Base-by-base conservation (phyloP, 1,140 invertebrate species). In the Vollenhovia emeryi region DNA sequence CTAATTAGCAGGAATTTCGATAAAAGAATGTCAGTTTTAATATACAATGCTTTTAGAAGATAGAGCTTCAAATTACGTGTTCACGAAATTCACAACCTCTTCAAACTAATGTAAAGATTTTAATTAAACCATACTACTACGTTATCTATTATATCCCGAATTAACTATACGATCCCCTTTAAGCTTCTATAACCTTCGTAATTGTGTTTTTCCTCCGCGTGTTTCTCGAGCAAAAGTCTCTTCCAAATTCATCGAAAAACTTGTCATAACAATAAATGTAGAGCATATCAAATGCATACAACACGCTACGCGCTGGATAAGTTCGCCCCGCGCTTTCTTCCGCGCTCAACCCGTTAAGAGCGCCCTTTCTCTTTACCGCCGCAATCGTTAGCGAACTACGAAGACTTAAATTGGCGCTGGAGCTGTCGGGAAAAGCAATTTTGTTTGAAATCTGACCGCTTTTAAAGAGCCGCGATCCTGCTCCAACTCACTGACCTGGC, bases 401-500 rank as follows among this genome's bases (percentile, higher is more conserved):
- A 52, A 52, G 66, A 83, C 55, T 83, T 57, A 74, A 59, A 83
- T 83, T 74, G 66, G 24, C 52, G 52, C 33, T 15, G 15, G 76
- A 27, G 36, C 45, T 69, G 40, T 73, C 66, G 59, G 55, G 43
- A 60, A 64, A 84, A 45, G 80, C 73, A 75, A 75, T 75, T 74
- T 50, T 76, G 71, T 84, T 62, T 84, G 68, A 84, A 76, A 75
- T 76, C 71, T 75, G 71, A 84, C 79, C 79, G 79, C 79, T 82
- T 69, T 82, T 82, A 82, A 82, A 45, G 79, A 73, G 62, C 45
- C 27, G 43, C 79, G 68, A 59, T 59, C 79, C 52, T 13, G 50
- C 68, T 30, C n/a, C 11, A 33, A 52, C 60, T 74, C 82, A 33
- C 55, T 33, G 11, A 21, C 15, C 57, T 33, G 52, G 43, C 76